phyloP scores from a whole-genome alignment of 2,113 vertebrate genomes.

The Setophaga coronata region DNA sequence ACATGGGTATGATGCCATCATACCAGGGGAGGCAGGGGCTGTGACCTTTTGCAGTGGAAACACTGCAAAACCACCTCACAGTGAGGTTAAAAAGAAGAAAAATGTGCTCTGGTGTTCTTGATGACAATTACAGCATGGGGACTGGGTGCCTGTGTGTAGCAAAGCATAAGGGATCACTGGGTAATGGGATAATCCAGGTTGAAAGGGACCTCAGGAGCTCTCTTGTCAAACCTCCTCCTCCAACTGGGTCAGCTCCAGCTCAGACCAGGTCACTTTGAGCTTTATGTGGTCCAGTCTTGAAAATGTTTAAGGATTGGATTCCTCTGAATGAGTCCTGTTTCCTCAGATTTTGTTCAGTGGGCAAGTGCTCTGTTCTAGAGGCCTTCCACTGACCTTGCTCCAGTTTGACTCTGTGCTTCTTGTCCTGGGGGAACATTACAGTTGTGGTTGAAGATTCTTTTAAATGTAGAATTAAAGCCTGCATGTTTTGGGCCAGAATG shows the following conservation, averaged over 20 bases:
- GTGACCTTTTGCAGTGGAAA: neutral
- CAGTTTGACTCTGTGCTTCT: neutral
- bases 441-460: neutral
- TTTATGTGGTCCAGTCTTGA: neutral
- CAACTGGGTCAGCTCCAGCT: accelerated
- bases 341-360: neutral
- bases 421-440: neutral
- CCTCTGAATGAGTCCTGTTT: neutral
- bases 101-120: neutral
- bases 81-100: neutral
- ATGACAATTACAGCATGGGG: neutral
- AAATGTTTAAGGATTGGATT: neutral
- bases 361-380: accelerated
- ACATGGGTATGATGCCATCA: neutral
- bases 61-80: neutral
- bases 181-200: neutral
- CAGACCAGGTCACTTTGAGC: neutral
- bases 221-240: neutral
- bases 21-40: neutral
- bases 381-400: neutral
- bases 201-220: neutral
- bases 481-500: neutral
- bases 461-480: neutral
- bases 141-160: neutral
- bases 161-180: neutral